A percentile compares a stretch with the other conserved stretches of the same genome.
Conservation (phyloP, 2,888 invertebrate genomes). For the Hypena proboscidalis region DNA sequence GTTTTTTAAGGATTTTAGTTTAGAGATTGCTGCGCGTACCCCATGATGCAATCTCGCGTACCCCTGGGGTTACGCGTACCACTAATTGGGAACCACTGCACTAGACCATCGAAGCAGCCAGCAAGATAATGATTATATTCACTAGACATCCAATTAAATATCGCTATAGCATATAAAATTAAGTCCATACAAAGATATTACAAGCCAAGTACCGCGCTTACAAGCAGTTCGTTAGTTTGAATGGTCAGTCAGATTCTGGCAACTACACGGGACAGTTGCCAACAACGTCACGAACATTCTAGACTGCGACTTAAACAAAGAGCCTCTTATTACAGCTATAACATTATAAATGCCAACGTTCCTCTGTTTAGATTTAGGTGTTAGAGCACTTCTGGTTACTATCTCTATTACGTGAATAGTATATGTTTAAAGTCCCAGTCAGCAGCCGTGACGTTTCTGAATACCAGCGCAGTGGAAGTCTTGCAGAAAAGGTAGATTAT, state of each 20-base stretch:
- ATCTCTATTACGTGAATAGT: neutral
- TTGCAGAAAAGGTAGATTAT: no score
- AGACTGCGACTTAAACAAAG: slow-evolving; percentile 43
- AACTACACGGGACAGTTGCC: slow-evolving; percentile 48
- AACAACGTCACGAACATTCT: slow-evolving; percentile 42
- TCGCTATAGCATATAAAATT: neutral
- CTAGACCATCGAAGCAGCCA: no score
- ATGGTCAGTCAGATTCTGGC: slow-evolving; percentile 61
- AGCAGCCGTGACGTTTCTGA: no score
- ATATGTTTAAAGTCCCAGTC: no score
- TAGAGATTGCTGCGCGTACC: no score
- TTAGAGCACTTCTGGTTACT: neutral
- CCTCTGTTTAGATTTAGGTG: slow-evolving; percentile 14
- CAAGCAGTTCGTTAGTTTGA: slow-evolving; percentile 58
- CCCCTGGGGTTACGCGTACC: no score
- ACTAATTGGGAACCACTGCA: no score
- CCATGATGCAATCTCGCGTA: no score
- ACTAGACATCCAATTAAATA: no score
- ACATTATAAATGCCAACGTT: slow-evolving; percentile 22
- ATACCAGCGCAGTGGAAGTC: no score
- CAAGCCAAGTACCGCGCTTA: slow-evolving; percentile 10
- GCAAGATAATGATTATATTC: no score
- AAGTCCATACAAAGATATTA: neutral
- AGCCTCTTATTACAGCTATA: slow-evolving; percentile 33
- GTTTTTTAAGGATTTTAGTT: no score